These are phyloP conservation scores for Synanthedon tipuliformis DNA, from an alignment of 2,888 invertebrate species.

Conservation along the genomic window DNA sequence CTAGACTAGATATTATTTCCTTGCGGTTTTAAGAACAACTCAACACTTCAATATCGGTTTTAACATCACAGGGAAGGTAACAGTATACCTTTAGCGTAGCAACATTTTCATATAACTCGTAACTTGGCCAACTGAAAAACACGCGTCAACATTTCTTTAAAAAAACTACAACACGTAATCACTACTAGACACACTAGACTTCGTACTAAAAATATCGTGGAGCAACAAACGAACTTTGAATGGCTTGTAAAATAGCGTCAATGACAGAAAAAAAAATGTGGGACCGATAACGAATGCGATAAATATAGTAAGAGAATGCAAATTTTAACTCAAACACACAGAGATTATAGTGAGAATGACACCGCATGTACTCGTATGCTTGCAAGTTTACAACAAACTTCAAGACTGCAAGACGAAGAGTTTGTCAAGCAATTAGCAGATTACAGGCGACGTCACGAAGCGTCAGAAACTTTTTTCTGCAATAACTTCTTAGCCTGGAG, in stretches of 20 bases:
- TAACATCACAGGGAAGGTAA: slow-evolving; percentile 53
- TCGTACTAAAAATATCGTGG: slow-evolving; percentile 25
- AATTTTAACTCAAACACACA: slow-evolving; percentile 41
- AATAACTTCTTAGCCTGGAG: slow-evolving; percentile 39
- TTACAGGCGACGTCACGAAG: slow-evolving; percentile 42
- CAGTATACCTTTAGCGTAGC: slow-evolving; percentile 18
- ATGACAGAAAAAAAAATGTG: slow-evolving; percentile 17
- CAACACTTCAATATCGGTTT: slow-evolving; percentile 43
- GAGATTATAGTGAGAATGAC: slow-evolving; percentile 20
- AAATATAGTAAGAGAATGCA: slow-evolving; percentile 22
- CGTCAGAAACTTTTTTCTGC: slow-evolving; percentile 40
- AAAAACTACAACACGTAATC: slow-evolving; percentile 19
- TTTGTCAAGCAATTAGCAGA: slow-evolving; percentile 51
- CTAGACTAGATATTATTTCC: slow-evolving; percentile 54
- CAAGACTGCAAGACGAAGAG: slow-evolving; percentile 53
- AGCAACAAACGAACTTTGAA: slow-evolving; percentile 14
- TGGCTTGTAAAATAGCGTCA: slow-evolving; percentile 8
- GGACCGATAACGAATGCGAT: slow-evolving; percentile 24
- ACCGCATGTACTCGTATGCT: slow-evolving; percentile 21
- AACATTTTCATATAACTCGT: slow-evolving; percentile 39
- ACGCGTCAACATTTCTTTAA: slow-evolving; percentile 27
- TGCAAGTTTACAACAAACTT: slow-evolving; percentile 21
- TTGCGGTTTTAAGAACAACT: slow-evolving; percentile 54
- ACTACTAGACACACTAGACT: slow-evolving; percentile 24
- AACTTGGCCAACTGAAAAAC: slow-evolving; percentile 54